These are phyloP conservation scores for Enteromius radiatus DNA, from an alignment of 2,797 vertebrate species.

Conservation along the genomic window DNA sequence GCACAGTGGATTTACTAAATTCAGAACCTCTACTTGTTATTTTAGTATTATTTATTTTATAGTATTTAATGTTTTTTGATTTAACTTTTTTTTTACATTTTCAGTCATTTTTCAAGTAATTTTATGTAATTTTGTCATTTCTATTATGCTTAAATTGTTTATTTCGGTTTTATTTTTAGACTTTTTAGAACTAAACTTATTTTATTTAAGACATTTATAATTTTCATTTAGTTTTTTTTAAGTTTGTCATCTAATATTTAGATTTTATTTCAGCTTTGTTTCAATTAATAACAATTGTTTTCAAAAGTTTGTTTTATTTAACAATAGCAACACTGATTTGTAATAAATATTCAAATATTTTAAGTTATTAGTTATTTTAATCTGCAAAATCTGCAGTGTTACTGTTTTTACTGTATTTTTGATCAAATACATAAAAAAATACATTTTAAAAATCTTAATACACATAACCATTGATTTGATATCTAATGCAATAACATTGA, in stretches of 20 bases:
- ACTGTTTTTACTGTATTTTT: background rate
- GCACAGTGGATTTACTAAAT: background rate
- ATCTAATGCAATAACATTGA: background rate
- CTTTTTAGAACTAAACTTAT: background rate
- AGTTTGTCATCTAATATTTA: background rate
- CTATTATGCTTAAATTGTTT: background rate
- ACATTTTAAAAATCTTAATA: too few relatives aligned
- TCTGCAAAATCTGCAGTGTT: background rate
- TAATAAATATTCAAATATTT: background rate
- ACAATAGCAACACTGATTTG: background rate
- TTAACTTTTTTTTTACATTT: too few relatives aligned
- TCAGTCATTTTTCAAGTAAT: background rate
- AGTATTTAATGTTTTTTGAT: too few relatives aligned
- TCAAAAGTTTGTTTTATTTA: background rate
- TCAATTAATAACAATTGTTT: background rate
- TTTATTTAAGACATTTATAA: background rate
- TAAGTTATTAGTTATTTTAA: background rate
- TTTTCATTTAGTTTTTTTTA: background rate
- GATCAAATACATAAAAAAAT: background rate
- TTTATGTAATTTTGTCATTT: background rate
- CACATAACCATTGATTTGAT: too few relatives aligned
- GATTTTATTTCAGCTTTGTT: background rate
- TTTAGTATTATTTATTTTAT: background rate
- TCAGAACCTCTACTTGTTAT: background rate
- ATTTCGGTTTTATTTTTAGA: background rate